phyloP scores from a whole-genome alignment of 1,140 invertebrate species.

The Zaprionus africanus region DNA sequence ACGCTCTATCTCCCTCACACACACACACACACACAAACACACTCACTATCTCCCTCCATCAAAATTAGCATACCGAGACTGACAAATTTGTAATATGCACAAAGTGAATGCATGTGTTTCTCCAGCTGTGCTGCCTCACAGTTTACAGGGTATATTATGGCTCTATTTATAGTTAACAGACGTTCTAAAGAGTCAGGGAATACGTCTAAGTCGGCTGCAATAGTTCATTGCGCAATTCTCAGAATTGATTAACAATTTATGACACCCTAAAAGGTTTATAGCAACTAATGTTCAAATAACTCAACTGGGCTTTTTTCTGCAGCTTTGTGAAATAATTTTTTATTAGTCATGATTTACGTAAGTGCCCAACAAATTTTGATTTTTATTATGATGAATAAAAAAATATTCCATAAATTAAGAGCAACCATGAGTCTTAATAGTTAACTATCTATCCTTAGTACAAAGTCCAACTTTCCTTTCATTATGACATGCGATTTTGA shows the following conservation, averaged over 20 bases:
- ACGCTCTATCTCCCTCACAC: slow-evolving; percentile 6
- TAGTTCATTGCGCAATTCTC: not conserved
- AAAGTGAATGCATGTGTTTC: not conserved
- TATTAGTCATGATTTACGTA: slow-evolving; percentile 20
- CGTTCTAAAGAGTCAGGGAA: not conserved
- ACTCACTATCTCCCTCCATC: not conserved
- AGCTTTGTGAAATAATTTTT: slow-evolving; percentile 14
- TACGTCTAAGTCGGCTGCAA: not conserved
- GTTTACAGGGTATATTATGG: slow-evolving; percentile 1
- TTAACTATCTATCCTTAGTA: not conserved
- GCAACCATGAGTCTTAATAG: not conserved
- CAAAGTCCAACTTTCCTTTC: not conserved
- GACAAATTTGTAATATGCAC: not conserved
- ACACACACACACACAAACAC: slow-evolving; percentile 7
- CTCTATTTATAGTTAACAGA: too few species aligned
- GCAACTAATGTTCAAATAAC: not conserved
- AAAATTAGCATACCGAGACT: slow-evolving; percentile 38
- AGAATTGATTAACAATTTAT: slow-evolving; percentile 1
- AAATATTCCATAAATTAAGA: not conserved
- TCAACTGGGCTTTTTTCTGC: not conserved
- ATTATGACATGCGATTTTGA: not conserved
- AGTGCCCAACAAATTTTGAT: not conserved
- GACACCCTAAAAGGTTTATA: not conserved
- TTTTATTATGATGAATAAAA: not conserved
- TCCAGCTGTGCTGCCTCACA: not conserved